phyloP scores from a whole-genome alignment of 2,888 invertebrate genomes.

The Platycheirus rosarum region DNA sequence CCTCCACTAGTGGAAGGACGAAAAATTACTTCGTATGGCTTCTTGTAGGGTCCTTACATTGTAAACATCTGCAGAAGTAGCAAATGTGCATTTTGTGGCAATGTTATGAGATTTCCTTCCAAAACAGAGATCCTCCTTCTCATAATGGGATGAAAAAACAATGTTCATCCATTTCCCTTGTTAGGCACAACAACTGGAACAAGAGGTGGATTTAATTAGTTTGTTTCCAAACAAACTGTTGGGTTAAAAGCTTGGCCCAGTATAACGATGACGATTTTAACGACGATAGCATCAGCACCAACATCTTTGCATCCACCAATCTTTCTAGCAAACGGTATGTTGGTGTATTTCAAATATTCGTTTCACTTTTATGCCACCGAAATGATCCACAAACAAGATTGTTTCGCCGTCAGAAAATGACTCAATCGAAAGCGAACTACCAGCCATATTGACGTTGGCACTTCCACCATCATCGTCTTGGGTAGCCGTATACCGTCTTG shows the following conservation, averaged over 20 bases:
- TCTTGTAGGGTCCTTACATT: conserved; percentile 57
- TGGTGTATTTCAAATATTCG: conserved; percentile 16
- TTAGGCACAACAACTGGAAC: too few species aligned
- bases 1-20: background rate
- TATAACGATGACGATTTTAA: too few species aligned
- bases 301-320: too few species aligned
- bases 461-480: conserved; percentile 13
- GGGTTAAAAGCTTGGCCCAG: too few species aligned
- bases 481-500: conserved; percentile 6
- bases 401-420: conserved; percentile 22
- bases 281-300: too few species aligned
- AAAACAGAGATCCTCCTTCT: conserved; percentile 22
- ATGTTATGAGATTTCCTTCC: conserved; percentile 61
- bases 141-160: background rate
- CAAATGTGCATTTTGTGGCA: conserved; percentile 70
- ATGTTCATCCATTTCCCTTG: too few species aligned
- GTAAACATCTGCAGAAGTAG: conserved; percentile 69
- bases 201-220: too few species aligned
- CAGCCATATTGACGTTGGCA: background rate
- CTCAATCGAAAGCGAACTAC: conserved; percentile 37
- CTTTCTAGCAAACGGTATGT: background rate
- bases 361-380: conserved; percentile 58
- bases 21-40: conserved; percentile 16
- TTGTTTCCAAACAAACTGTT: too few species aligned
- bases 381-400: conserved; percentile 54